Conservation (phyloP, 2,797 vertebrate species). For the Hafferia zeledoni region DNA sequence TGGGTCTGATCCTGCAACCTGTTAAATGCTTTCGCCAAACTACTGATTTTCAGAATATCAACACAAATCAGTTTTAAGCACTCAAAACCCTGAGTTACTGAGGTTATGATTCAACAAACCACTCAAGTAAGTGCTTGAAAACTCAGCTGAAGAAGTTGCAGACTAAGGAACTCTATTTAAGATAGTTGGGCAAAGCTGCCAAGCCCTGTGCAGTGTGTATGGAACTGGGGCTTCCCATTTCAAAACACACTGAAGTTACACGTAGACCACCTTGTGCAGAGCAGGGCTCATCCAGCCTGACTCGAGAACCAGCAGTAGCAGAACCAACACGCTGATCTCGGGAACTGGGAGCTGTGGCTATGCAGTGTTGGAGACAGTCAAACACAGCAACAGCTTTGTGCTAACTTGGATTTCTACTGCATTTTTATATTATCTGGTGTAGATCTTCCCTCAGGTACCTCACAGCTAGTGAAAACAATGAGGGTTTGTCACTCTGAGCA, state of each 20-base stretch:
- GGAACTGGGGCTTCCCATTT: not conserved
- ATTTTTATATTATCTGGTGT: not conserved
- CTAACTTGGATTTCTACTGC: not conserved
- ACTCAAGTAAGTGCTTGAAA: not conserved
- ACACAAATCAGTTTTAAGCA: slow-evolving; percentile 3
- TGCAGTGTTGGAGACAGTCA: not conserved
- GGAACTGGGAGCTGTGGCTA: not conserved
- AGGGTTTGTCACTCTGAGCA: not conserved
- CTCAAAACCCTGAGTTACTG: not conserved
- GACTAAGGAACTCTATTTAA: not conserved
- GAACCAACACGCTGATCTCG: fast-evolving
- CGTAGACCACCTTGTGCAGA: not conserved
- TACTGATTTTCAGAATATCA: not conserved
- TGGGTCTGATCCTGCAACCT: slow-evolving; percentile 10
- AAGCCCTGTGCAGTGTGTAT: not conserved
- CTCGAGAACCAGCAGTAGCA: not conserved
- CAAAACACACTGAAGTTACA: not conserved
- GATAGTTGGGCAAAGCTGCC: not conserved
- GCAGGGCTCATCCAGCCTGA: not conserved
- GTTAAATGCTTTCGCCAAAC: not conserved
- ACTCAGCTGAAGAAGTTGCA: not conserved
- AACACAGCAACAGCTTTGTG: not conserved
- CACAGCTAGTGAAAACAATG: not conserved
- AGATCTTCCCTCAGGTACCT: not conserved
- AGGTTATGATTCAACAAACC: not conserved